Base-by-base conservation (phyloP, 2,888 invertebrate species). In the Trimorus sp. region DNA sequence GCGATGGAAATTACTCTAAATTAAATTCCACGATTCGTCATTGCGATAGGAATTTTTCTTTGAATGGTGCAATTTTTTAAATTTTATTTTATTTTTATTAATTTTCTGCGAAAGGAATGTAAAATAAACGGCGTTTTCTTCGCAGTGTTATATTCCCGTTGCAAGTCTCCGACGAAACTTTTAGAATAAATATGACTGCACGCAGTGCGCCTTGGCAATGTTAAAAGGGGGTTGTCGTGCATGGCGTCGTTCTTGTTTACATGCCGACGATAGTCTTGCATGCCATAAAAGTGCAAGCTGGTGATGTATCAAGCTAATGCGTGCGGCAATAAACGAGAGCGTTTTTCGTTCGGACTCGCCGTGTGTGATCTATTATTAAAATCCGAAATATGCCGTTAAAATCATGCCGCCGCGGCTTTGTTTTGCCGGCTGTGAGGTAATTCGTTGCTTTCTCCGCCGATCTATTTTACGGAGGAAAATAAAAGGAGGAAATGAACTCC, bases 221-320 rank as follows among this genome's bases (percentile, higher is more conserved):
- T 73, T 79, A 62, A 68, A 68, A 63, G 51, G 68, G 69, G 68
- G 81, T 56, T 71, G 71, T 75, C 80, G 75, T 71, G 62, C 56
- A 73, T 73, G 73, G 73, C 71, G 62, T 73, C 81, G 73, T 73
- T 81, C 73, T 81, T 77, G 81, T 81, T 81, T 81, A 81, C 76
- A 77, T 60, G 73, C 56, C 62, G 73, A 58, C 77, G 71, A 58
- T 70, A 53, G 66, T 76, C 66, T 65, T 42, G 75, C 56, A 54
- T 63, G 71, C 81, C 81, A 81, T 81, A 81, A 81, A 81, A 81
- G 81, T 81, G 77, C 81, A 79, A 79, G 79, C 58, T 63, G 73
- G 16, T 69, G 74, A 73, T 74, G 79, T 51, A 74, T 68, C 58
- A 48, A 69, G 51, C 65, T 36, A 73, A 73, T 60, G 53, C 66